Base-by-base conservation (phyloP, 2,888 invertebrate species). In the Dicyrtoma fusca region DNA sequence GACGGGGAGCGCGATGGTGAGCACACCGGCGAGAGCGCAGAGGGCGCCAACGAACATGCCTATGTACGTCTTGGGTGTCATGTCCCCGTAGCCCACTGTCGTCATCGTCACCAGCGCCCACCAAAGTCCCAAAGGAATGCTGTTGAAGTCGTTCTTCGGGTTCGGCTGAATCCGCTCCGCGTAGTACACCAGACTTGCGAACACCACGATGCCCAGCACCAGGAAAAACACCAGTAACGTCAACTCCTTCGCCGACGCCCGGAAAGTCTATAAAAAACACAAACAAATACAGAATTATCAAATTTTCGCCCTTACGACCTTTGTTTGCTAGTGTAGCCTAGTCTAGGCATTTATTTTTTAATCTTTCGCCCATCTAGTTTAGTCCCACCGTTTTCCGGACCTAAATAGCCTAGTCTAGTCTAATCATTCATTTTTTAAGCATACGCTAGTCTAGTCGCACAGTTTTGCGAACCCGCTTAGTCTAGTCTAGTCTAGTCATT, bases 41-140 rank as follows among this genome's bases (percentile, higher is more conserved):
- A 99, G 88, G 17, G 97, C 96, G 80, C 97, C 97, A 79, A 97
- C 97, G 84, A 97, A 95, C 97, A 97, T 97, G 79, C 97, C 97
- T 78, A 95, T 92, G 84, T 97, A 97, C 55, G 97, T 97, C 85
- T 97, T 97, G 75, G 97, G 97, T 81, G 92, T 95, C 96, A 97
- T 49, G 85, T 97, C 97, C 73, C 97, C 97, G 84, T 97, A 98
- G 57, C 97, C 97, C 73, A 97, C 97, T 0, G 95, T 96, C 81
- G 97, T 98, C 97, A 98, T 97, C 45, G 77, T 77, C 80, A 97
- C 97, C 85, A 97, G 88, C 59, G 97, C 97, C 97, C 97, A 98
- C 97, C 97, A 97, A 79, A 97, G 86, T 49, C 97, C 97, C 82
- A 96, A 87, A 59, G 97, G 97, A 87, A 98, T 98, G 85, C 95